Percentiles rank a stretch among this genome's conserved stretches.
These are phyloP conservation scores for Brachionus sp. DNA, from an alignment of 1,140 invertebrate genomes.

Conservation along the genomic window DNA sequence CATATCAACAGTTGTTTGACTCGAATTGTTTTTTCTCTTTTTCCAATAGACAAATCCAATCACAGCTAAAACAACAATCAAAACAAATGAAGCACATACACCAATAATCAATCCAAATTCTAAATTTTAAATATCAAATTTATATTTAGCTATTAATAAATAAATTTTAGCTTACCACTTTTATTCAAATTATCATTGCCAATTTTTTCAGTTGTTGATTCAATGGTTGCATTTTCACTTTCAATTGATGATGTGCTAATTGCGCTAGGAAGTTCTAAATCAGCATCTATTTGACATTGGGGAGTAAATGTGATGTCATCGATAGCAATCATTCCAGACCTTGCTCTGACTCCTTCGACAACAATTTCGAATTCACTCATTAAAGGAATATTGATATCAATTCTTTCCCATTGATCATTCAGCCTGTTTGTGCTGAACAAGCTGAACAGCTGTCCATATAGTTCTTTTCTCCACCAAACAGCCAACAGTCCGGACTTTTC, in stretches of 20 bases:
- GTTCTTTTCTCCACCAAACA: background rate
- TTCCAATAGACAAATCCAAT: background rate
- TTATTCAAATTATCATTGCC: background rate
- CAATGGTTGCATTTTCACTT: background rate
- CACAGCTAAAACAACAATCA: background rate
- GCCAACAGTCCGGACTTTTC: background rate
- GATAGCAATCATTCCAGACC: slow-evolving; percentile 55
- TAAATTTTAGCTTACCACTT: too few relatives aligned
- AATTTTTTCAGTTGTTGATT: background rate
- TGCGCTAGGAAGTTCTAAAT: background rate
- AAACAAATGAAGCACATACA: background rate
- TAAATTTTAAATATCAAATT: too few relatives aligned
- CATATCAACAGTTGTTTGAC: background rate
- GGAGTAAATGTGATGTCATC: slow-evolving; percentile 57
- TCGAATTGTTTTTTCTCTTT: background rate
- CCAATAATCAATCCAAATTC: background rate
- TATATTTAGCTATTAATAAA: too few relatives aligned
- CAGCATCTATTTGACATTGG: slow-evolving; percentile 47
- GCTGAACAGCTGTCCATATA: background rate
- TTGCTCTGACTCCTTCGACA: slow-evolving; percentile 66
- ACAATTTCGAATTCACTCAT: slow-evolving; percentile 56
- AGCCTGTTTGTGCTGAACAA: background rate
- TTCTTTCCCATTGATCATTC: background rate
- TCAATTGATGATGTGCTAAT: background rate
- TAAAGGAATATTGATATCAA: background rate